Evolutionary conservation across 2,113 vertebrate species (phyloP).

Genomic region (Choloepus hoffmanni): DNA sequence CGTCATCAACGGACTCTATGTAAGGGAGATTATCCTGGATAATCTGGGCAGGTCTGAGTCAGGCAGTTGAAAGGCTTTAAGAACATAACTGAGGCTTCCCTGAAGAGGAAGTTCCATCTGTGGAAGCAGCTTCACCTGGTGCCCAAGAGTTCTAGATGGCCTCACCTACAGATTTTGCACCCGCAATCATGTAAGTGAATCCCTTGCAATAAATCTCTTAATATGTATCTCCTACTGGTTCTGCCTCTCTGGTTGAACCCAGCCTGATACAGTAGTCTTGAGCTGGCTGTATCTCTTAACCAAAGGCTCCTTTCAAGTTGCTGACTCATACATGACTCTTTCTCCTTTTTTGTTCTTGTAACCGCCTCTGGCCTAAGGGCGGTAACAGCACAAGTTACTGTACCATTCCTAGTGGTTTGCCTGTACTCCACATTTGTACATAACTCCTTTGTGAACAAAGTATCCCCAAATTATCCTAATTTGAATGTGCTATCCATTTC

Average conservation of each 20-base stretch:
- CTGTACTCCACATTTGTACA: background rate
- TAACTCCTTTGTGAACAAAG: background rate
- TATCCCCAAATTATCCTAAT: background rate
- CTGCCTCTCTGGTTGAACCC: background rate
- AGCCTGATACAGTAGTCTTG: background rate
- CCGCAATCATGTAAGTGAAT: background rate
- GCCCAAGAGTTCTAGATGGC: background rate
- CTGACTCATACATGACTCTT: background rate
- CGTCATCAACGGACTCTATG: background rate
- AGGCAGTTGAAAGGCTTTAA: background rate
- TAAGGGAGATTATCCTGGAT: background rate
- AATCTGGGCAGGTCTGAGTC: background rate
- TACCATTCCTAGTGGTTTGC: background rate
- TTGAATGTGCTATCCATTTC: background rate
- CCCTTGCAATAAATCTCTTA: background rate
- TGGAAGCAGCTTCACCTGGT: background rate
- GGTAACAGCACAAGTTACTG: background rate
- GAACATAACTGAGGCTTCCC: background rate
- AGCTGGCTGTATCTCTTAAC: background rate
- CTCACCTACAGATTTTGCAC: background rate
- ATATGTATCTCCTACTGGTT: background rate
- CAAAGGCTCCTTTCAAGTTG: background rate
- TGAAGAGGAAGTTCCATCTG: background rate
- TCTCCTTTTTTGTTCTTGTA: background rate
- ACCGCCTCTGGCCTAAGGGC: background rate